Base-by-base conservation (phyloP, 1,140 invertebrate genomes). In the Sinonovacula constricta region DNA sequence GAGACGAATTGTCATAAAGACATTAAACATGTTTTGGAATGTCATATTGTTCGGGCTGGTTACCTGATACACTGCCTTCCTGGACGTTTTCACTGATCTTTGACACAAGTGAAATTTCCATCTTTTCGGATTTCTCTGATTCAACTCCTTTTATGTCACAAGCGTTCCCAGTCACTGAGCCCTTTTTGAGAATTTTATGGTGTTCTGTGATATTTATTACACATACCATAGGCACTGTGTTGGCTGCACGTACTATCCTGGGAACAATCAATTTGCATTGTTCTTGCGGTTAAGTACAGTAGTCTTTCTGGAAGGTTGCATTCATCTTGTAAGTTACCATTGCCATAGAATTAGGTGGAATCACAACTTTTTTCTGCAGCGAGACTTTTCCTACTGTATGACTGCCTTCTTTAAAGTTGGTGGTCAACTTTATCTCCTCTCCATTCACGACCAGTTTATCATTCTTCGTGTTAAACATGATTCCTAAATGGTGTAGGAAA, bases 161-260 rank as follows among this genome's bases (percentile, higher is more conserved):
- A 36, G 62, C 62, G n/a, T 76, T 62, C 0, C 30, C 72, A 1
- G 67, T 53, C 7, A 34, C 3, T 36, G 15, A 39, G 10, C 63
- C 63, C 30, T 76, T 66, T 28, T 57, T 66, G 2, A 76, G n/a
- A 12, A 33, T 68, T 12, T 45, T 18, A 45, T 30, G 36, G 22
- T 34, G 49, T 51, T 78, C 66, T 36, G 34, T 28, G 15, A 33
- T 28, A 51, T 78, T 78, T 45, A 78, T 33, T 3, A 78, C 15
- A 68, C 54, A 69, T 10, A 78, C 26, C 1, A 69, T 45, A 33
- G 75, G 65, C 14, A 24, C 24, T 51, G 30, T 69, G 14, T 31
- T 49, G 10, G 14, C 39, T 18, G 24, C 7, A 18, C 56, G 54
- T 24, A 69, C 3, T 24, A 45, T 59, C 39, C 54, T 68, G 4